Evolutionary conservation across 2,888 invertebrate genomes (phyloP).

Genomic region (Diaphora mendica): DNA sequence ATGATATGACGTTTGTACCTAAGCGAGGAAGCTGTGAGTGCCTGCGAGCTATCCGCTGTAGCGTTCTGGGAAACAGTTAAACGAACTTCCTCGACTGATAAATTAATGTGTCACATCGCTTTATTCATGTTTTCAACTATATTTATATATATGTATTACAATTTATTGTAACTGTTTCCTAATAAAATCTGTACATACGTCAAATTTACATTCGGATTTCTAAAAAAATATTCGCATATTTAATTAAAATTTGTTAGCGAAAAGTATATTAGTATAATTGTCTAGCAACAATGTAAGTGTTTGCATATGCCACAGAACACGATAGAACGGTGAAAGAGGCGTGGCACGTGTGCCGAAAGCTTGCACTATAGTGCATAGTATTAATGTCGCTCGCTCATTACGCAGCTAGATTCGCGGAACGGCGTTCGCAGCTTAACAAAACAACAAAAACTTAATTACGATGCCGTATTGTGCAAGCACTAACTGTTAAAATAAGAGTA

Average conservation of each 20-base stretch:
- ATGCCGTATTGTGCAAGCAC: too few relatives aligned
- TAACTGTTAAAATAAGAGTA: too few relatives aligned
- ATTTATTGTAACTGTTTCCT: not conserved
- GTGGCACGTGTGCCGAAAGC: too few relatives aligned
- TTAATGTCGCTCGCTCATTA: too few relatives aligned
- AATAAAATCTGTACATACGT: not conserved
- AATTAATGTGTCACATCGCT: not conserved
- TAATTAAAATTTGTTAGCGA: not conserved
- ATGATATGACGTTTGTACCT: too few relatives aligned
- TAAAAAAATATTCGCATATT: not conserved
- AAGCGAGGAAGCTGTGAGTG: conserved; percentile 3
- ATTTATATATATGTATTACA: not conserved
- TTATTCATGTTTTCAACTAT: not conserved
- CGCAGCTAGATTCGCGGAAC: too few relatives aligned
- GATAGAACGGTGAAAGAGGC: too few relatives aligned
- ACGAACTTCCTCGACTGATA: conserved; percentile 15
- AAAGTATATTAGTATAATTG: not conserved
- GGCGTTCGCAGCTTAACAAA: too few relatives aligned
- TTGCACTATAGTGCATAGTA: too few relatives aligned
- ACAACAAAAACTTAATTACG: too few relatives aligned
- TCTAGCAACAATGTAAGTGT: conserved; percentile 2
- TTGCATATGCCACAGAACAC: too few relatives aligned
- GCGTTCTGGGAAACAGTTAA: conserved; percentile 14
- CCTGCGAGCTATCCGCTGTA: not conserved
- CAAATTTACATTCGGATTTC: not conserved